A percentile compares a stretch with the other conserved stretches of the same genome.
phyloP scores from a whole-genome alignment of 2,888 invertebrate genomes.

The Chesias legatella region DNA sequence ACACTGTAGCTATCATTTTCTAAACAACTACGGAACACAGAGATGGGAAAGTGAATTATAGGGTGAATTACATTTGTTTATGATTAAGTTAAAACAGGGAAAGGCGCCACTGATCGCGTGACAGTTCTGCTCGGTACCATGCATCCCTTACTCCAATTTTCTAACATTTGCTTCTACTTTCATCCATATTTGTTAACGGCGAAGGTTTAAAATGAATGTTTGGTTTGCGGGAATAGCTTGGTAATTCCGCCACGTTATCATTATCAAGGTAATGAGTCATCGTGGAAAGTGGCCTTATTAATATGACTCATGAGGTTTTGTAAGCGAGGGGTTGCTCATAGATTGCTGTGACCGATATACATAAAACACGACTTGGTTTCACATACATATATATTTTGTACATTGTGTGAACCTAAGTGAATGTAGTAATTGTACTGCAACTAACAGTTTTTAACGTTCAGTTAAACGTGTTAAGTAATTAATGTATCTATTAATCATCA shows the following conservation, averaged over 20 bases:
- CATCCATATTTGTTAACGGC: slow-evolving; percentile 21
- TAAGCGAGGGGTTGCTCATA: slow-evolving; percentile 27
- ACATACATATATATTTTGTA: too few species aligned
- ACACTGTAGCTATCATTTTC: slow-evolving; percentile 29
- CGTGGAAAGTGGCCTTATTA: slow-evolving; percentile 57
- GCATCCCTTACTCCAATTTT: slow-evolving; percentile 37
- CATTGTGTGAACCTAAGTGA: too few species aligned
- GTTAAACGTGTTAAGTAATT: too few species aligned
- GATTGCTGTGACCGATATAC: slow-evolving; percentile 24
- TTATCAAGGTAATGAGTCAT: slow-evolving; percentile 72
- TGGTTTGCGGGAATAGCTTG: slow-evolving; percentile 12
- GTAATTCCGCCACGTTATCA: slow-evolving; percentile 45
- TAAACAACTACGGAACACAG: slow-evolving; percentile 32
- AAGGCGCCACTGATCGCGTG: slow-evolving; percentile 66
- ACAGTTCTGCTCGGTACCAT: slow-evolving; percentile 40
- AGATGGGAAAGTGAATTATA: slow-evolving; percentile 39
- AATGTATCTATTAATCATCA: too few species aligned
- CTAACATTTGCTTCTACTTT: slow-evolving; percentile 11
- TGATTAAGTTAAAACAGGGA: slow-evolving; percentile 57
- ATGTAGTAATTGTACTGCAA: too few species aligned
- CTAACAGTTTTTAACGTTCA: too few species aligned
- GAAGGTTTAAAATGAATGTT: slow-evolving; percentile 36
- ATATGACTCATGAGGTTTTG: slow-evolving; percentile 53
- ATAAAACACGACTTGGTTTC: not conserved
- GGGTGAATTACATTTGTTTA: slow-evolving; percentile 60